A percentile compares a stretch with the other conserved stretches of the same genome.
These are phyloP conservation scores for Galaxea fascicularis DNA, from an alignment of 92 coral and sea anemone genomes.

Conservation along the genomic window DNA sequence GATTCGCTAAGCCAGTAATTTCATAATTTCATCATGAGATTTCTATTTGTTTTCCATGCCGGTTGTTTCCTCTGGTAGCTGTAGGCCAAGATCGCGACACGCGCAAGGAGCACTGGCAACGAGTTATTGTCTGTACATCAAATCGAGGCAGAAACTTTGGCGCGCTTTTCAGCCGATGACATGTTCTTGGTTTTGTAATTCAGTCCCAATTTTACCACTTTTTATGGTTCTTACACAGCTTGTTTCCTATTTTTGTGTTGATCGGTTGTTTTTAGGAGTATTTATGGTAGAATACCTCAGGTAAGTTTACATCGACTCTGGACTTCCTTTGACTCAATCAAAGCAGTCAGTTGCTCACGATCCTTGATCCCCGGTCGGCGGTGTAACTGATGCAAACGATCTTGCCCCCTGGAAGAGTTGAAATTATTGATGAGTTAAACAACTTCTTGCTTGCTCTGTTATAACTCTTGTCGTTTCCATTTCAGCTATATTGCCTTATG, in stretches of 20 bases:
- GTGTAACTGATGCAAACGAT: background rate
- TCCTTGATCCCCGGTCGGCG: background rate
- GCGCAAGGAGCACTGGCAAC: background rate
- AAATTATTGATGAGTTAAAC: background rate
- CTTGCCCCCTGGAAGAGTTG: background rate
- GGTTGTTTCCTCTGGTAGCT: too few relatives aligned
- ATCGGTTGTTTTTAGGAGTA: background rate
- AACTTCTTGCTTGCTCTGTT: background rate
- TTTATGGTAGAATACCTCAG: background rate
- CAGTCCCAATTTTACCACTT: background rate
- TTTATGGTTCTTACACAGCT: background rate
- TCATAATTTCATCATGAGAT: too few relatives aligned
- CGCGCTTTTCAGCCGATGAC: conserved; percentile 33
- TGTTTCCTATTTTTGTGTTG: background rate
- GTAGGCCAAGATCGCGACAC: too few relatives aligned
- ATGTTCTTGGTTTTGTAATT: background rate
- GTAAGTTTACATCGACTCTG: background rate
- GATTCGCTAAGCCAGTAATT: too few relatives aligned
- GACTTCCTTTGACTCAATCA: background rate
- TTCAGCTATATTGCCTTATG: background rate
- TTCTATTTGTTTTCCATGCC: too few relatives aligned
- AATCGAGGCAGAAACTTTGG: conserved; percentile 35
- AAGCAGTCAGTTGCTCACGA: background rate
- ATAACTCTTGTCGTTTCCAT: background rate
- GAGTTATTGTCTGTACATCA: background rate